These are phyloP conservation scores for Acanthosepion pharaonis DNA, from an alignment of 2,888 invertebrate genomes.

Conservation along the genomic window DNA sequence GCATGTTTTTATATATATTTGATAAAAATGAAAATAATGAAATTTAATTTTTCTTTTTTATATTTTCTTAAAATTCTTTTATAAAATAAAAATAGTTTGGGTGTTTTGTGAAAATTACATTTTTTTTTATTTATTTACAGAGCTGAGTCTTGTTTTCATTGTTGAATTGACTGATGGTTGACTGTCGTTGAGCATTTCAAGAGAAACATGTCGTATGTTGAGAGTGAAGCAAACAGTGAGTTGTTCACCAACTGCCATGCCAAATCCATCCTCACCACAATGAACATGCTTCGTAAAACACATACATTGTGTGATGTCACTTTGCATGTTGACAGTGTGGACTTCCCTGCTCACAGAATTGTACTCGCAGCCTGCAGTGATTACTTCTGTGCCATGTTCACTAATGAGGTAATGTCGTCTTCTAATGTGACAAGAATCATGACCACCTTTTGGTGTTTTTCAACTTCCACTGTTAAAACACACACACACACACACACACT, in stretches of 20 bases:
- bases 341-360: slow-evolving; percentile 73
- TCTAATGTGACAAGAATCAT: not conserved
- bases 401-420: slow-evolving; percentile 67
- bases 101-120: not conserved
- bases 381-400: slow-evolving; percentile 75
- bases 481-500: too few species aligned
- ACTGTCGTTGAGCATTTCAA: not conserved
- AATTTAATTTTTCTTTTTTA: too few species aligned
- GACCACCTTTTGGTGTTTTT: not conserved
- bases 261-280: slow-evolving; percentile 71
- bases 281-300: slow-evolving; percentile 72
- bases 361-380: slow-evolving; percentile 74
- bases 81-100: not conserved
- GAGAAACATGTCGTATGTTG: slow-evolving; percentile 3
- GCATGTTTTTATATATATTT: too few species aligned
- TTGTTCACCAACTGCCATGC: slow-evolving; percentile 72
- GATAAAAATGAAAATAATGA: too few species aligned
- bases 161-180: not conserved
- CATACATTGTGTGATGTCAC: slow-evolving; percentile 72
- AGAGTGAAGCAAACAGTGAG: slow-evolving; percentile 54
- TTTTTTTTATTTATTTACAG: not conserved
- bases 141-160: not conserved
- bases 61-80: too few species aligned
- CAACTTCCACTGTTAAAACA: not conserved
- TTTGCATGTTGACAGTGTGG: slow-evolving; percentile 68